Conservation (phyloP, 2,113 vertebrate genomes). For the Microtus oregoni region DNA sequence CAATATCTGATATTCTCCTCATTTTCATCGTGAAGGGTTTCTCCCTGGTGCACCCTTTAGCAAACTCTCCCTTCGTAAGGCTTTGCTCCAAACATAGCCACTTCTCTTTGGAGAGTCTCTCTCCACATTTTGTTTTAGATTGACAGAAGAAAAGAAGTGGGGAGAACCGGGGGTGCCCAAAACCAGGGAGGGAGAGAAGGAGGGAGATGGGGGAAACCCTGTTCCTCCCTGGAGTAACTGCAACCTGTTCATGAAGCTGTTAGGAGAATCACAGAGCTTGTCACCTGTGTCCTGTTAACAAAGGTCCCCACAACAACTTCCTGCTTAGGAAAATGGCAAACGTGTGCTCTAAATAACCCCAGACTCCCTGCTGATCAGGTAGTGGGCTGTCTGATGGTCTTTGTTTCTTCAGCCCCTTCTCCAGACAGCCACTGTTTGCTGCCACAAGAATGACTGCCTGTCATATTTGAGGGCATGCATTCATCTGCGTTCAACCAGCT, state of each 20-base stretch:
- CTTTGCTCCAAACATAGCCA: not conserved
- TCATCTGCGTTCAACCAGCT: not conserved
- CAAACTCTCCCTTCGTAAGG: no score
- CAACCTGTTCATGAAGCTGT: accelerated
- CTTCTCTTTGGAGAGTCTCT: not conserved
- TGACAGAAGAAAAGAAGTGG: not conserved
- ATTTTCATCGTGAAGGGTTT: not conserved
- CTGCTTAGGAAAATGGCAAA: not conserved
- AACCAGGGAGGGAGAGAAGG: accelerated
- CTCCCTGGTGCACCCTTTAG: no score
- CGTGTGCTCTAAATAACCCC: not conserved
- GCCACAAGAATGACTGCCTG: no score
- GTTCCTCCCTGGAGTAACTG: no score
- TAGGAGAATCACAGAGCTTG: not conserved
- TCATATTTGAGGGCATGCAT: not conserved
- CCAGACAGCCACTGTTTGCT: not conserved
- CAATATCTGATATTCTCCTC: not conserved
- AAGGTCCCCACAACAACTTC: not conserved
- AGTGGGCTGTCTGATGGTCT: accelerated
- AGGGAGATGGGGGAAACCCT: accelerated
- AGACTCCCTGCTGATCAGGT: accelerated
- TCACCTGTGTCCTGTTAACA: not conserved
- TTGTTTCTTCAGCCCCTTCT: not conserved
- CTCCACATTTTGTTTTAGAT: not conserved
- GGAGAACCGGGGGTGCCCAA: not conserved